Base-by-base conservation (phyloP, 2,797 vertebrate genomes). In the Onychomys leucogaster region DNA sequence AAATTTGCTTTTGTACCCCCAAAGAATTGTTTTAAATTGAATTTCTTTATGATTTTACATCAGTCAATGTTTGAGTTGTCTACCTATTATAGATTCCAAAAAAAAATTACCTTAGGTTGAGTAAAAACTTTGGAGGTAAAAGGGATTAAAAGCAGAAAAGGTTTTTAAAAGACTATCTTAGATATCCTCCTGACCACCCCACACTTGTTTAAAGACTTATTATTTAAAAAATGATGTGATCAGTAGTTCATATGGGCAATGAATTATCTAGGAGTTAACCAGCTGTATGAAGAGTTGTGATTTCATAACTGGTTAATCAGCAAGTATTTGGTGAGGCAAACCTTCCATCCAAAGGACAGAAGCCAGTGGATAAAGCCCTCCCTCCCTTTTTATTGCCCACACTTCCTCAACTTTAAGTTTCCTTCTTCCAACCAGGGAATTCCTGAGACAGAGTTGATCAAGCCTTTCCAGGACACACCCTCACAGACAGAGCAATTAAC, bases 241-340 rank as follows among this genome's bases (percentile, higher is more conserved):
- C 34, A 29, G 23, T 29, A 73, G 65, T n/a, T 27, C 23, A 55
- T 49, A 23, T 71, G 65, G 23, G 10, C 8, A 55, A 55, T 87
- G 23, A n/a, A n/a, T 71, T 61, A 63, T 83, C 12, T 57, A n/a
- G 37, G 59, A 93, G n/a, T 91, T 89, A 81, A 89, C 49, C 41
- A 81, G 87, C 63, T 25, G 59, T 95, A 90, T 25, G 78, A 82
- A 93, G 85, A 73, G 32, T 80, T 93, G 89, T 43, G 61, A 94
- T 81, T 93, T 87, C 82, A 71, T 85, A 52, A 87, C 76, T 90
- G 63, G 32, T 89, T 84, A 94, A 92, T 94, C 23, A 73, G 59
- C 32, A 96, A 61, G 37, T 85, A 73, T 67, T 89, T 84, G 71
- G 10, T 34, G 7, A 23, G 27, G 10, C 10, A 95, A 88, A 34